Evolutionary conservation across 2,797 vertebrate species (phyloP), one percentile per base, ranked within the genome.

Genomic region (Borostomias antarcticus): DNA sequence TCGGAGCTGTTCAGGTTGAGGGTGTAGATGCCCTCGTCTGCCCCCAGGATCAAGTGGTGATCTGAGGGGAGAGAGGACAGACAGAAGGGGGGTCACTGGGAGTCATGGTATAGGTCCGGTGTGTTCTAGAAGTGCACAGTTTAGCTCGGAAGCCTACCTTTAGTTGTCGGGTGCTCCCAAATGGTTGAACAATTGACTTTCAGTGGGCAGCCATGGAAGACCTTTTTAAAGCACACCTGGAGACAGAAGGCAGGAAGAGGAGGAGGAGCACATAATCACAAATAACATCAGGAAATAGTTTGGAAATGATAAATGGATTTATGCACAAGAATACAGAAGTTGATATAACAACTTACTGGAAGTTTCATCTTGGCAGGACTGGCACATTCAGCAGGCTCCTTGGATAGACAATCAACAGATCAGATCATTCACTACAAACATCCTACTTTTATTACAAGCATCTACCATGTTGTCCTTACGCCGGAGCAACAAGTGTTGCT

Each of bases 21-120:
- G 52, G 91, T 95, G 82, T 95, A 97, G 75, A 96, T 95, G 0
- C 95, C 96, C 64, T 96, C 94, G 50, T 96, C 95, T 0, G 95
- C 92, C 1, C 93, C 95, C 66, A 97, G 87, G 73, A 97, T 94
- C 69, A 97, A 82, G 68, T 95, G 93, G 23, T 91, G 90, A 62
- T 95, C 96, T 97, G 73, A 26, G 69, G n/a, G n/a, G n/a, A 26
- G 17, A 40, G 1, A 62, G 15, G 25, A 7, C 35, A 37, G 7
- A 37, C 35, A 19, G 8, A 7, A 19, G 43, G 43, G 47, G 47
- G 7, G 47, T 50, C 21, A 50, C 7, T 50, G 47, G 21, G 21
- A 17, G 37, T 40, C 4, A 40, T 17, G 37, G 11, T 10, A 9
- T 19, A 50, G n/a, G 47, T 11, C 21, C 21, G n/a, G 21, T 25